Evolutionary conservation across 2,888 invertebrate genomes (phyloP), one percentile per base, ranked within the genome.

Genomic region (Apotomis capreana): DNA sequence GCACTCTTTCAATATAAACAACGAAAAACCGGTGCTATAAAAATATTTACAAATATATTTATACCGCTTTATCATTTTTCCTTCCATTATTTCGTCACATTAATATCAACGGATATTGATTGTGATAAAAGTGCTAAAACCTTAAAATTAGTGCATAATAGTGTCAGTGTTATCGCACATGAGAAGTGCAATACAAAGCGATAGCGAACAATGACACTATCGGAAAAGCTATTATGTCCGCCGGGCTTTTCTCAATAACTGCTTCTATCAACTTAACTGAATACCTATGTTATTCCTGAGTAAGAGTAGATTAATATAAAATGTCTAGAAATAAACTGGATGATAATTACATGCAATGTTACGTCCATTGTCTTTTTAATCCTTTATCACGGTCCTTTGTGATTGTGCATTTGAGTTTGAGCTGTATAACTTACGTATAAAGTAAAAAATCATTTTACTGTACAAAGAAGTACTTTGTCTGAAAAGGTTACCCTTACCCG

Each of bases 181-280:
- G 71, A 81, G 83, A 80, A 79, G 61, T 69, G 64, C 58, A 68
- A 63, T 70, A 76, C 74, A 74, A 75, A 75, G 75, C 64, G 78
- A 70, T 75, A 75, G 74, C 77, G 85, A 85, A 84, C 86, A 80
- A 80, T 82, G 82, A 83, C 86, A 75, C 77, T 75, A 76, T 81
- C 76, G 81, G 78, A 80, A 84, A 76, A 74, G 76, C 77, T 74
- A 79, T 82, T 83, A 79, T 77, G 73, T 74, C 76, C 74, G 74
- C 69, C 78, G 80, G 81, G 74, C 15, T 74, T 81, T 86, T 83
- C 26, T 26, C 4, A 12, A n/a, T 26, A 3, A 40, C 40, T 40
- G 37, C 9, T 10, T 61, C 13, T 15, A 44, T 55, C 5, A 55
- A 12, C 15, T 46, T 8, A 8, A n/a, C 49, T 12, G 5, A 26